Evolutionary conservation across 2,113 vertebrate genomes (phyloP).

Genomic region (Clupea harengus): DNA sequence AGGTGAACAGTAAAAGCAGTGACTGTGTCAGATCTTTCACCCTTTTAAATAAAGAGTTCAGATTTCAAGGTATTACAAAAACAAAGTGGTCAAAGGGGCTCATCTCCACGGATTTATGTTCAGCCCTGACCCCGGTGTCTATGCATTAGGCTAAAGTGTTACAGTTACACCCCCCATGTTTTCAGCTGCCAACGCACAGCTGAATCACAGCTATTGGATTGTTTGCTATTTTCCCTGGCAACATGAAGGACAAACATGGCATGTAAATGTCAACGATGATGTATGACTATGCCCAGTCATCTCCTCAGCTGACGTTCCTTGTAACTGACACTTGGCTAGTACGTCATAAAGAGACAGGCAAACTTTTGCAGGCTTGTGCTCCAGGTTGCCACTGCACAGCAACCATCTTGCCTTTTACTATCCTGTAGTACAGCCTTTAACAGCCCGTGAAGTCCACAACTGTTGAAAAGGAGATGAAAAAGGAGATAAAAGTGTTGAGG

Average conservation of each 20-base stretch:
- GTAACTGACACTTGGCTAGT: not conserved
- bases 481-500: not conserved
- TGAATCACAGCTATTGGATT: constrained; percentile 3
- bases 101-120: not conserved
- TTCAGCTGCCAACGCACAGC: not conserved
- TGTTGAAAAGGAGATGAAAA: not conserved
- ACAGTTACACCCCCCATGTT: not conserved
- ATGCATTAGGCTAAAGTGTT: not conserved
- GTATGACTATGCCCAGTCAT: constrained; percentile 8
- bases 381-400: not conserved
- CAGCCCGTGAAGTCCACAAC: not conserved
- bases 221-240: constrained; percentile 1
- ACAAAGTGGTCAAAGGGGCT: not conserved
- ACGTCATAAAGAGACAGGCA: not conserved
- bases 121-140: not conserved
- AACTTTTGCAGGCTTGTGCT: not conserved
- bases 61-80: not conserved
- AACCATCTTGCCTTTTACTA: not conserved
- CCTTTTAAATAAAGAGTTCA: not conserved
- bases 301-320: not conserved
- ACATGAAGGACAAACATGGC: not conserved
- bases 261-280: constrained; percentile 7
- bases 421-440: not conserved
- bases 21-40: not conserved
- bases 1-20: not conserved